Percentiles rank a stretch among this genome's conserved stretches.
phyloP scores from a whole-genome alignment of 1,140 invertebrate species.

The Euura saliciscinereae region DNA sequence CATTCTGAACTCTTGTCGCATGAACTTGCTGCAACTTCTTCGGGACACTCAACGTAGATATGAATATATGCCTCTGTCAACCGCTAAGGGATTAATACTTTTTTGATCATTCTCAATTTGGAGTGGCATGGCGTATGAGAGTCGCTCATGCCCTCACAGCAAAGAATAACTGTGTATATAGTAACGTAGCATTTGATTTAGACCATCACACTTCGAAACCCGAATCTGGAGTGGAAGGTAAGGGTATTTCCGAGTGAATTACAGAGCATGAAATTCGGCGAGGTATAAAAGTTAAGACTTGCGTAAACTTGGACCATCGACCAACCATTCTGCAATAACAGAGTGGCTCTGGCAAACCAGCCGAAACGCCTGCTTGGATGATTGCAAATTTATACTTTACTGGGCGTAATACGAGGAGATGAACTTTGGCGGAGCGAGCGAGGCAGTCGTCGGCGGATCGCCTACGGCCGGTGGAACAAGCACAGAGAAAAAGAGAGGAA shows the following conservation, averaged over 20 bases:
- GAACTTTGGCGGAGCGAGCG: background rate
- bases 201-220: too few relatives aligned
- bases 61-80: too few relatives aligned
- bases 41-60: too few relatives aligned
- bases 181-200: too few relatives aligned
- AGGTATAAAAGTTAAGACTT: slow-evolving; percentile 3
- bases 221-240: background rate
- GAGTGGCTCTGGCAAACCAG: background rate
- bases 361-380: background rate
- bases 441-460: background rate
- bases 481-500: too few relatives aligned
- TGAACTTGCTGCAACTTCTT: too few relatives aligned
- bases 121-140: too few relatives aligned
- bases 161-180: too few relatives aligned
- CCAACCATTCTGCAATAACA: background rate
- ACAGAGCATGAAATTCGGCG: background rate
- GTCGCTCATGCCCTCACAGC: too few relatives aligned
- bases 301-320: background rate
- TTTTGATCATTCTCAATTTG: too few relatives aligned
- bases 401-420: background rate
- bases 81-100: too few relatives aligned
- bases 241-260: background rate
- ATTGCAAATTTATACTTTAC: slow-evolving; percentile 7
- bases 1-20: too few relatives aligned
- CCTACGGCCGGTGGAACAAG: background rate